Base-by-base conservation (phyloP, 1,140 invertebrate genomes). In the Drosophila tropicalis region DNA sequence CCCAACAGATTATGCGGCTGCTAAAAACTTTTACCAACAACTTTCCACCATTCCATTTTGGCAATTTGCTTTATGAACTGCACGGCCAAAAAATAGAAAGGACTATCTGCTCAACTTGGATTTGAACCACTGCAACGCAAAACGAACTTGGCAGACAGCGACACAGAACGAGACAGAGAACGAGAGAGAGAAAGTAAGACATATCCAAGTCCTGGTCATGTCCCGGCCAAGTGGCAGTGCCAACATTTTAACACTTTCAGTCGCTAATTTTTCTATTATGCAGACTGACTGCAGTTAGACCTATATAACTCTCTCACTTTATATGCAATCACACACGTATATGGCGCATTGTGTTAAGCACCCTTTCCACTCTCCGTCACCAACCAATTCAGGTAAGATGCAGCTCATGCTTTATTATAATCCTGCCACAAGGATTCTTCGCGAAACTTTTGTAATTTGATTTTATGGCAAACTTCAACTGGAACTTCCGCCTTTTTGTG, bases 51-150 rank as follows among this genome's bases (percentile, higher is more conserved):
- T 69, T 67, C 76, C 61, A 29, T 55, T 65, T 67, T 74, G 89
- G 84, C 84, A 87, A 89, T 87, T 87, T 87, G 77, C 76, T 87
- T 87, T 87, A 87, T 87, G 84, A 87, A 83, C 84, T 80, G 62
- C 64, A 25, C 44, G 39, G 64, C 57, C 65, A 61, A 77, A 69
- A 51, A 41, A 41, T n/a, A 41, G 12, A 41, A 5, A 13, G 12
- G 17, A 47, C 34, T 36, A 9, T 36, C 7, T 36, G 34, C 61
- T 41, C 62, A 40, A 72, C 66, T 66, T 44, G 70, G 83, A 86
- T 87, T 86, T 79, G 70, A 61, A 63, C 44, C 17, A 51, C 44
- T 51, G 44, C 71, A 69, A 56, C 68, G 71, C 62, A 66, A 87
- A 87, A 87, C 76, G 76, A 87, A 87, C 68, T 87, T 86, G 83